Evolutionary conservation across 2,888 invertebrate species (phyloP).

Genomic region (Blera fallax): DNA sequence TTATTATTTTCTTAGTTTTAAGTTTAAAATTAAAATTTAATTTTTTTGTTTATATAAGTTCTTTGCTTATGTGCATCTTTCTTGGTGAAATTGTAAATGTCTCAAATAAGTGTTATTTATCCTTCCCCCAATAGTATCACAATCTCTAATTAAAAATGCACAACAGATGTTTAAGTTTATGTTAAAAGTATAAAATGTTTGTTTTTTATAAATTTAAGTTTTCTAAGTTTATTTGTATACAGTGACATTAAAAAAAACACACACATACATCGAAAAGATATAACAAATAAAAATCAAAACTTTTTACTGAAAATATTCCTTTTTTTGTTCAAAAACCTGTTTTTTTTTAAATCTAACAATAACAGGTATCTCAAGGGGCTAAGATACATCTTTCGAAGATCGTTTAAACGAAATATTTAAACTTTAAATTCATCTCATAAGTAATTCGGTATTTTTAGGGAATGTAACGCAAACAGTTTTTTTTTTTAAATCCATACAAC

Average conservation of each 20-base stretch:
- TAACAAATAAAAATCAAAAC: constrained; percentile 53
- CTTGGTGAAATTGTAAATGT: constrained; percentile 34
- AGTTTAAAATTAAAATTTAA: constrained; percentile 41
- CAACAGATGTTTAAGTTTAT: constrained; percentile 33
- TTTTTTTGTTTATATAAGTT: constrained; percentile 11
- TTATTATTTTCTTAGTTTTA: constrained; percentile 36
- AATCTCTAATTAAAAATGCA: constrained; percentile 45
- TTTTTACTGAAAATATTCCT: background rate
- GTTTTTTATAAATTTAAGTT: constrained; percentile 28
- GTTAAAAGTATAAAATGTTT: constrained; percentile 5
- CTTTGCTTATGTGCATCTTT: constrained; percentile 51
- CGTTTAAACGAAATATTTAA: background rate
- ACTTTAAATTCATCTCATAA: constrained; percentile 5
- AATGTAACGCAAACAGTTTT: background rate
- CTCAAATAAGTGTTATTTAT: constrained; percentile 56
- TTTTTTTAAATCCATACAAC: too few relatives aligned
- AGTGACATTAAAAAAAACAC: background rate
- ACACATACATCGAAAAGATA: constrained; percentile 59
- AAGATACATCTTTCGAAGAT: background rate
- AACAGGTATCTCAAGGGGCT: background rate
- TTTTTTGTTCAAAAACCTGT: background rate
- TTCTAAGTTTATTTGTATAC: background rate
- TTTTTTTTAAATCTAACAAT: background rate
- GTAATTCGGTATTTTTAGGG: constrained; percentile 53
- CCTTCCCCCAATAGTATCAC: constrained; percentile 28